Evolutionary conservation across 2,888 invertebrate genomes (phyloP).

Genomic region (Parascotia fuliginaria): DNA sequence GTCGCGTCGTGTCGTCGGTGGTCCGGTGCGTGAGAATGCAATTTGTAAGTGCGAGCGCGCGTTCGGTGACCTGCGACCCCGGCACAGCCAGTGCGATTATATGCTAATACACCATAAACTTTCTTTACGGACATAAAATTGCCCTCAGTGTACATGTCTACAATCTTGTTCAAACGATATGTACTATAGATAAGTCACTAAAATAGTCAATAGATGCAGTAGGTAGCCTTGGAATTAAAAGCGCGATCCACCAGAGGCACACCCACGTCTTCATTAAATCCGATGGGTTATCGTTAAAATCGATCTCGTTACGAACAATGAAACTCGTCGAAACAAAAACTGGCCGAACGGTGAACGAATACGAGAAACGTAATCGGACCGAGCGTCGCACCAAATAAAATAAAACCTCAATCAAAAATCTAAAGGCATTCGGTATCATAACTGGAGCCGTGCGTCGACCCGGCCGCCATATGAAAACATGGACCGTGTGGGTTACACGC

Average conservation of each 20-base stretch:
- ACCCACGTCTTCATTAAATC: constrained; percentile 83
- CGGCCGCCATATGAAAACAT: constrained; percentile 73
- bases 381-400: constrained; percentile 80
- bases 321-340: constrained; percentile 81
- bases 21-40: constrained; percentile 65
- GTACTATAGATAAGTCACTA: background rate
- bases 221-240: constrained; percentile 46
- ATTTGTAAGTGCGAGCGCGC: constrained; percentile 62
- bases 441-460: constrained; percentile 81
- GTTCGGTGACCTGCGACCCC: constrained; percentile 61
- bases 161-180: constrained; percentile 14
- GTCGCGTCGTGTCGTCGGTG: constrained; percentile 1
- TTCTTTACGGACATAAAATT: constrained; percentile 55
- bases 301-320: constrained; percentile 84
- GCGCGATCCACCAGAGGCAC: constrained; percentile 59
- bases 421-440: constrained; percentile 81
- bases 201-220: constrained; percentile 12
- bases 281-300: constrained; percentile 75
- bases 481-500: constrained; percentile 76
- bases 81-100: constrained; percentile 56
- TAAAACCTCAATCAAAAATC: constrained; percentile 84
- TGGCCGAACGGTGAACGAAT: constrained; percentile 77
- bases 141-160: constrained; percentile 35
- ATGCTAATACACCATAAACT: constrained; percentile 70
- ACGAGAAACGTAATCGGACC: constrained; percentile 81